Evolutionary conservation across 2,797 vertebrate species (phyloP).

Genomic region (Scomberomorus guttatus): DNA sequence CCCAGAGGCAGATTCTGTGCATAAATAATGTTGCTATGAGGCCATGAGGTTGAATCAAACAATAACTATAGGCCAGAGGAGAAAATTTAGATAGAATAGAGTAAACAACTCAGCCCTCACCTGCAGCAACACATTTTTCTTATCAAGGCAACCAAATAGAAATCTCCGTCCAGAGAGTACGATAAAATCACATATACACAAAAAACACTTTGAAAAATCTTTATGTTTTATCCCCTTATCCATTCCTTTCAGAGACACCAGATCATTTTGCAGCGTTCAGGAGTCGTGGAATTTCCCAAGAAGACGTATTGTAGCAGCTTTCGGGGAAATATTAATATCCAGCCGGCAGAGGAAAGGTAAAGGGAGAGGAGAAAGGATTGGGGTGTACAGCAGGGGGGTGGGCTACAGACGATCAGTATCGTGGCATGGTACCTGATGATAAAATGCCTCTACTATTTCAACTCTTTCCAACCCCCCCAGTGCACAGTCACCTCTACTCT

Average conservation of each 20-base stretch:
- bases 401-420: conserved; percentile 71
- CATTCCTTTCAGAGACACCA: conserved; percentile 73
- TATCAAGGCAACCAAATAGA: conserved; percentile 49
- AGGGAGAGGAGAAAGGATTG: conserved; percentile 54
- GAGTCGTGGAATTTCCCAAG: conserved; percentile 80
- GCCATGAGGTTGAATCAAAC: conserved; percentile 57
- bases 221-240: conserved; percentile 76
- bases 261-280: conserved; percentile 79
- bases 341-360: conserved; percentile 73
- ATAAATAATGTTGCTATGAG: conserved; percentile 64
- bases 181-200: conserved; percentile 48
- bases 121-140: conserved; percentile 74
- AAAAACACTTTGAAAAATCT: conserved; percentile 57
- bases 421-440: conserved; percentile 66
- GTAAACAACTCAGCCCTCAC: conserved; percentile 64
- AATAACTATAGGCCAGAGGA: conserved; percentile 32
- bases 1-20: conserved; percentile 55
- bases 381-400: conserved; percentile 58
- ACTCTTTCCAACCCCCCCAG: conserved; percentile 9
- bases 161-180: conserved; percentile 69
- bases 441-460: conserved; percentile 57
- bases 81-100: conserved; percentile 63
- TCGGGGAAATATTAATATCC: conserved; percentile 84
- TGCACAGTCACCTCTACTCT: conserved; percentile 32
- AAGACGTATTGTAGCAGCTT: conserved; percentile 83